Evolutionary conservation across 1,140 invertebrate species (phyloP), one percentile per base, ranked within the genome.

Genomic region (Brachionus angularis): DNA sequence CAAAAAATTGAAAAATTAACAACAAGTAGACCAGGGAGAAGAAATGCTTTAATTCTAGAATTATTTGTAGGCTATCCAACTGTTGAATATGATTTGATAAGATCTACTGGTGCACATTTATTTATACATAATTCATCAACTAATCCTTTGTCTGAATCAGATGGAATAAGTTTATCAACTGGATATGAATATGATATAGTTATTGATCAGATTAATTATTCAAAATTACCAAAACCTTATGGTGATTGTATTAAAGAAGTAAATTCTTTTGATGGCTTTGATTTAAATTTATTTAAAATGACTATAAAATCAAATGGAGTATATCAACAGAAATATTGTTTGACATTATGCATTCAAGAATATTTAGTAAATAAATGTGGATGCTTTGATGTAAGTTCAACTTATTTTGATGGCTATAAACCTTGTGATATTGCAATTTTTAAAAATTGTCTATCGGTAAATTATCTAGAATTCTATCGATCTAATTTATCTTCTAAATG

Each of bases 71-170:
- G 46, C 58, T 27, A 67, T 18, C 36, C 58, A n/a, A 1, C 42
- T 1, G 33, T 16, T 18, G 34, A 47, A 16, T n/a, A 16, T n/a
- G n/a, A 47, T 29, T 12, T n/a, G n/a, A n/a, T n/a, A n/a, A n/a
- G 36, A 14, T 16, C 21, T 12, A 39, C 21, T 10, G 61, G 61
- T 12, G 42, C 29, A 16, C 23, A 33, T 18, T 25, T 67, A 25
- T 67, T 47, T 33, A 25, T 67, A 7, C 39, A 44, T 5, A 67
- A 67, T 29, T 33, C 42, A 34, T 47, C 61, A n/a, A 49, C 18
- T 23, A 46, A 29, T 14, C 16, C 5, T 46, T 8, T 58, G 1
- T 31, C 16, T n/a, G 21, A 44, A 29, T 16, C 16, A 29, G n/a
- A 25, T 18, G 61, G 61, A 18, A 33, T 67, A 18, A 39, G 46